Base-by-base conservation (phyloP, 2,888 invertebrate species). In the Pheosia gnoma region DNA sequence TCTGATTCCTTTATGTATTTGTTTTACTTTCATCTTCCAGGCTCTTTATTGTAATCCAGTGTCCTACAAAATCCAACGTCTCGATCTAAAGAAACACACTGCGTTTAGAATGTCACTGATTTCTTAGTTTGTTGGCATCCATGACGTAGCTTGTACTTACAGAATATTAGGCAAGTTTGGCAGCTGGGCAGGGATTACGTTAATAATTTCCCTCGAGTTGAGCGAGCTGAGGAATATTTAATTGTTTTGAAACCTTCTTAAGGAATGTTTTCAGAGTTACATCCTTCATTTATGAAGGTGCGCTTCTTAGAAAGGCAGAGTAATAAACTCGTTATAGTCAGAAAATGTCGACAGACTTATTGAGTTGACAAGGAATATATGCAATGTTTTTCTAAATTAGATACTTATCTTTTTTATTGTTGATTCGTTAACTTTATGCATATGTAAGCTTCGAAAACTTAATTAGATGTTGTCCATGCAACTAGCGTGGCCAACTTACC, bases 121-220 rank as follows among this genome's bases (percentile, higher is more conserved):
- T 69, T 61, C 53, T 59, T 58, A 57, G 55, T 69, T 62, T 62
- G 63, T 66, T 70, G 63, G 61, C 65, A 68, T 67, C 57, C 54
- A 53, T 57, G 60, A 61, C 58, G 59, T 66, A 41, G 38, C 59
- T 60, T 61, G 11, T 60, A 49, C 57, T 57, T 56, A 66, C 61
- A 56, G 60, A 55, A 71, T 73, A 73, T 73, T 68, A 71, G 62
- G 45, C 49, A 74, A 76, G 65, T 71, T 74, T 62, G 61, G 59
- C 61, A 67, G 65, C 70, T 69, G 55, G 68, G 61, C 66, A 51
- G 61, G 61, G 64, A 71, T 76, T 67, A 69, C 77, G 63, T 75
- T 76, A 71, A 76, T 75, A 76, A 74, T 75, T 75, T 76, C 66
- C 53, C 37, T 59, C 62, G 62, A 76, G 67, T 74, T 76, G 68